These are phyloP conservation scores for Albula goreensis DNA, from an alignment of 2,113 vertebrate species.

Conservation along the genomic window DNA sequence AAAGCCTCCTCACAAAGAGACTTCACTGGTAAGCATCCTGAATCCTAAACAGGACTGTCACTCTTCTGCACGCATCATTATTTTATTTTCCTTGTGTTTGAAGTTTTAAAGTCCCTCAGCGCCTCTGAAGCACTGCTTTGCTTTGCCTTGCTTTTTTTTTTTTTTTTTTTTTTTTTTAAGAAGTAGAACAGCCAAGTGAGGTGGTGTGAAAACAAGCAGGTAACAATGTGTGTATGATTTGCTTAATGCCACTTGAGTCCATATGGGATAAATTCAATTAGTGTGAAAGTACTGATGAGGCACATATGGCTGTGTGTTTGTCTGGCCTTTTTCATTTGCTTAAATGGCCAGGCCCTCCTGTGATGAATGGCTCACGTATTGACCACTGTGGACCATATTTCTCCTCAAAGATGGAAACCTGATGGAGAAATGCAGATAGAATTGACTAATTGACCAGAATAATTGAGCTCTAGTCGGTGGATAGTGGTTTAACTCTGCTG, in stretches of 20 bases:
- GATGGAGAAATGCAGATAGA: conserved; percentile 83
- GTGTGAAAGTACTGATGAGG: conserved; percentile 76
- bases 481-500: conserved; percentile 76
- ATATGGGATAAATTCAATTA: conserved; percentile 80
- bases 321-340: conserved; percentile 86
- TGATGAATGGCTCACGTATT: conserved; percentile 84
- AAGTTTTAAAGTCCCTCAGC: neutral
- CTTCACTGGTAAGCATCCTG: neutral
- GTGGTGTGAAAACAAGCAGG: conserved; percentile 73
- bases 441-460: conserved; percentile 74
- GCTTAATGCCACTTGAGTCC: conserved; percentile 69
- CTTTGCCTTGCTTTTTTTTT: neutral
- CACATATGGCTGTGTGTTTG: conserved; percentile 85
- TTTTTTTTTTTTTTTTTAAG: too few relatives aligned
- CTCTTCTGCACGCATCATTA: neutral
- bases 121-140: conserved; percentile 15
- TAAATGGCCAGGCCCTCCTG: conserved; percentile 77
- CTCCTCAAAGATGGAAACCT: conserved; percentile 81
- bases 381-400: conserved; percentile 81
- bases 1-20: neutral
- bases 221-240: conserved; percentile 73
- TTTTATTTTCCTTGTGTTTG: neutral
- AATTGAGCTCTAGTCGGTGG: conserved; percentile 68
- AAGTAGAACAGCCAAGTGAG: conserved; percentile 42
- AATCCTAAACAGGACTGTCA: neutral